Evolutionary conservation across 2,888 invertebrate genomes (phyloP), one percentile per base, ranked within the genome.

Genomic region (Phortica okadai): DNA sequence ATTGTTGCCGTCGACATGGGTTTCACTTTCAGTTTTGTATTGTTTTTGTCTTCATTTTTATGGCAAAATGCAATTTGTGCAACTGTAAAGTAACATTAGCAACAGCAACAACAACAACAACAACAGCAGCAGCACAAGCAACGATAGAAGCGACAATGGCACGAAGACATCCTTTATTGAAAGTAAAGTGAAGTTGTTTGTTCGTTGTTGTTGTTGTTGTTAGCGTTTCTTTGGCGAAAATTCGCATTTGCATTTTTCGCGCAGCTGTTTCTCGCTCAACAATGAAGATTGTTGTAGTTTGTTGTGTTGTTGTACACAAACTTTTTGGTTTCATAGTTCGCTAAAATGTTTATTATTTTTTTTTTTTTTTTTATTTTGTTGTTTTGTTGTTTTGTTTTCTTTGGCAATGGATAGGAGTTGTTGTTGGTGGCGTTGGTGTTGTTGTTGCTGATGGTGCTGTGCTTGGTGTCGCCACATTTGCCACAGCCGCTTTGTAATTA

Each of bases 41-140:
- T 77, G 80, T 81, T 86, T 87, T 88, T 88, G 85, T 85, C 80
- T 85, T 66, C 54, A 44, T 88, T 89, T 88, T 88, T 89, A 88
- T 88, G 89, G 89, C 84, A 85, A 86, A 88, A 88, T 86, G 89
- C 87, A 86, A 86, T 86, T 86, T 86, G 88, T 86, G 89, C 89
- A 88, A 88, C 87, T 88, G 45, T 25, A 69, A 44, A 42, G 21
- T 11, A 64, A 67, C n/a, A 44, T 10, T 16, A 77, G 83, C 85
- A 84, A 87, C 79, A 83, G 87, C 86, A 85, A 85, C 89, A 88
- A 88, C 78, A 86, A 83, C 86, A 85, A 88, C 88, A 87, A 10
- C 21, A 88, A 87, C 82, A 86, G 78, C 82, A 87, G 78, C 54
- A 54, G 44, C 56, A 56, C 6, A 16, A 74, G 44, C 66, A 54